Conservation (phyloP, 2,888 invertebrate species). For the Drosophila mimetica region DNA sequence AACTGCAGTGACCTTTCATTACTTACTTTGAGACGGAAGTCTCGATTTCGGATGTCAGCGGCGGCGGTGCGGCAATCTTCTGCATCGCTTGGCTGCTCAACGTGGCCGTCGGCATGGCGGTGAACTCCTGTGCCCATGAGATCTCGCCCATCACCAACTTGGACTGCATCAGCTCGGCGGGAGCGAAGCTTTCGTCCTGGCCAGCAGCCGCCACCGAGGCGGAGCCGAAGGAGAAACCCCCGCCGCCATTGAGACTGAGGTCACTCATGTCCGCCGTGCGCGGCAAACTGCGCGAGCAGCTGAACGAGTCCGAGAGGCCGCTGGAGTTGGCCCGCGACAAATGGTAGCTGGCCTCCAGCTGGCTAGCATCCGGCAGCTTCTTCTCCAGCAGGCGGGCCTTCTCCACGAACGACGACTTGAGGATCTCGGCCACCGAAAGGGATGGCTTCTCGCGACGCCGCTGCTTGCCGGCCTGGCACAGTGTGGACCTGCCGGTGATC, state of each 20-base stretch:
- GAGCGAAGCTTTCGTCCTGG: conserved; percentile 74
- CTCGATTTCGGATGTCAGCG: conserved; percentile 52
- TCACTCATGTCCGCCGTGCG: conserved; percentile 82
- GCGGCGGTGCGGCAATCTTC: conserved; percentile 48
- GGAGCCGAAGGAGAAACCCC: conserved; percentile 64
- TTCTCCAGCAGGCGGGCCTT: conserved; percentile 77
- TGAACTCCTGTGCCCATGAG: conserved; percentile 82
- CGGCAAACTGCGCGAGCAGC: conserved; percentile 73
- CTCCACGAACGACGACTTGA: conserved; percentile 81
- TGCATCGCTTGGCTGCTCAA: conserved; percentile 74
- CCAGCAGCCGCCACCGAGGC: conserved; percentile 8
- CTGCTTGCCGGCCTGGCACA: conserved; percentile 48
- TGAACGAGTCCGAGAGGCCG: conserved; percentile 60
- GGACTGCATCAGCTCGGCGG: conserved; percentile 82
- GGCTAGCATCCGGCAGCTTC: conserved; percentile 28
- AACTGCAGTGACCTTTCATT: not conserved
- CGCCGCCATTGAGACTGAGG: conserved; percentile 65
- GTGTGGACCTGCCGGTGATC: conserved; percentile 83
- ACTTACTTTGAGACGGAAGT: conserved; percentile 69
- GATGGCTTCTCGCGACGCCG: conserved; percentile 32
- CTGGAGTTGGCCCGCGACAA: conserved; percentile 26
- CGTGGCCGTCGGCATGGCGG: conserved; percentile 79
- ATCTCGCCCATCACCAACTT: conserved; percentile 81
- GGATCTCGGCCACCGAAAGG: conserved; percentile 82
- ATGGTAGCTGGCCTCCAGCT: conserved; percentile 8